Percentiles rank a stretch among this genome's conserved stretches.
Evolutionary conservation across 1,140 invertebrate species (phyloP).

Genomic region (Macrocentrus cingulum): DNA sequence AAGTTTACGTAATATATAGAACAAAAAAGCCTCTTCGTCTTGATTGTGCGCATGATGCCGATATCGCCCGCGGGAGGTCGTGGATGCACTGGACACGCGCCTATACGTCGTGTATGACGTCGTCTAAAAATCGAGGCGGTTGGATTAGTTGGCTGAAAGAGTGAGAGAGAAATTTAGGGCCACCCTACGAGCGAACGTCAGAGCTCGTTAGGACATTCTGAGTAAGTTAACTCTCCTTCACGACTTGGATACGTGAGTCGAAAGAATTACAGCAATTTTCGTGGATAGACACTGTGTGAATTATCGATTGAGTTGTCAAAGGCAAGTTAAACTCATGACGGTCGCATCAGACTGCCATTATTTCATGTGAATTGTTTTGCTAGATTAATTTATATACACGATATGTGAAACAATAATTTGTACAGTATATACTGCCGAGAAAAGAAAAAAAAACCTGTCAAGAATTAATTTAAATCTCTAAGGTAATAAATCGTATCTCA

Average conservation of each 20-base stretch:
- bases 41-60: no score
- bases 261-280: constrained; percentile 53
- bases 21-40: no score
- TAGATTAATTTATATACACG: no score
- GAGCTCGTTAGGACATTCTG: constrained; percentile 48
- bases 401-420: no score
- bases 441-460: background rate
- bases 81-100: constrained; percentile 4
- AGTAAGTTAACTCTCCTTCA: constrained; percentile 35
- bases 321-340: no score
- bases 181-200: constrained; percentile 47
- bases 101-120: no score
- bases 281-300: constrained; percentile 11
- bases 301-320: background rate
- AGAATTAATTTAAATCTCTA: no score
- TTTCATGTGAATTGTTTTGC: no score
- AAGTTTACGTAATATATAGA: no score
- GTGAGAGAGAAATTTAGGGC: constrained; percentile 17
- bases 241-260: constrained; percentile 42
- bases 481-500: no score
- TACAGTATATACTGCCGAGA: background rate
- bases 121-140: constrained; percentile 7
- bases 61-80: background rate
- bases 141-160: no score
- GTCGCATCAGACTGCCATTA: no score